Evolutionary conservation across 2,888 invertebrate species (phyloP), one percentile per base, ranked within the genome.

Genomic region (Cryptocephalus primarius): DNA sequence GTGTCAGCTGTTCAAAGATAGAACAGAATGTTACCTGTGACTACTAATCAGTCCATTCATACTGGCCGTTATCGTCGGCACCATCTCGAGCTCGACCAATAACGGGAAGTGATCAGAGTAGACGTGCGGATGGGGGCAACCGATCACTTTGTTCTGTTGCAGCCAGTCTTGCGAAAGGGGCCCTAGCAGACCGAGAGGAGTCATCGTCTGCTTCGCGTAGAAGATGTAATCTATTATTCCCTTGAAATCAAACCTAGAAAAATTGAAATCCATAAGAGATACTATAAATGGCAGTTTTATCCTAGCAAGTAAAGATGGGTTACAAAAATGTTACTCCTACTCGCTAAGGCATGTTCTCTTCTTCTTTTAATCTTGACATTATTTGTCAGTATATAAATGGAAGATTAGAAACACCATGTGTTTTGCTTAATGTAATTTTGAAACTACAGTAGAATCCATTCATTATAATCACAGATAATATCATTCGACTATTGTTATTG

Each of bases 171-270:
- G 82, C 52, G 95, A 94, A 47, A 97, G 76, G 1, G 96, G 93
- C 1, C 99, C 99, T 45, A 99, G 76, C 46, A 97, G 78, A 47
- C 97, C 97, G 49, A 96, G 76, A 31, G 95, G 90, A 61, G 88
- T 88, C 88, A 99, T 91, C 66, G 89, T 88, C 69, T 90, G 88
- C 69, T 91, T 90, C 56, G 95, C 91, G 72, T 91, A 95, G 78
- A 99, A 97, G 72, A 99, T 95, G 79, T 99, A 99, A 76, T 99
- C 99, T 68, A 99, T 99, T 69, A 97, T 93, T 60, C 97, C 99
- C 74, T 97, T 95, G 76, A 99, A 99, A 72, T 99, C 96, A 74
- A 92, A 94, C 65, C 92, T 93, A 78, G 39, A 80, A 75, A 47
- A 54, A 46, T 2, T 36, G n/a, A 36, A 6, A 4, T 22, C 22